Conservation (phyloP, 2,888 invertebrate genomes). For the Agelastica alni region DNA sequence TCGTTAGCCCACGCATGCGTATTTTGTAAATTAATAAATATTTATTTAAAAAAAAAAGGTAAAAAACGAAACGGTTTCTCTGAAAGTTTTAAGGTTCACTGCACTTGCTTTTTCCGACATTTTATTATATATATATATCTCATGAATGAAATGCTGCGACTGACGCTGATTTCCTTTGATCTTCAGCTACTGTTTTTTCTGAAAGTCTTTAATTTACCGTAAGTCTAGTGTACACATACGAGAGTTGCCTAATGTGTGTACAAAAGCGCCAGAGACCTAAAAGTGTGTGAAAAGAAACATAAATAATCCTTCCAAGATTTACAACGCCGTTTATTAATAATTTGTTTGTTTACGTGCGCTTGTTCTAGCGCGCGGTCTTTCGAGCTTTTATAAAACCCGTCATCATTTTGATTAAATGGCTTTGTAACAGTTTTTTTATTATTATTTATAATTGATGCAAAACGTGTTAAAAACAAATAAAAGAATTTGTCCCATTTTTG, state of each 20-base stretch:
- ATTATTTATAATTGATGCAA: no score
- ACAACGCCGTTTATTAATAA: slow-evolving; percentile 31
- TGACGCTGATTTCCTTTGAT: slow-evolving; percentile 27
- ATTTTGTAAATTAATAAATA: no score
- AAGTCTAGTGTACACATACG: slow-evolving; percentile 25
- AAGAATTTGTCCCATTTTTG: no score
- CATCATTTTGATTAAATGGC: slow-evolving; percentile 9
- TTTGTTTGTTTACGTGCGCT: slow-evolving; percentile 30
- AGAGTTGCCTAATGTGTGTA: slow-evolving; percentile 27
- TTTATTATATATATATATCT: slow-evolving; percentile 22
- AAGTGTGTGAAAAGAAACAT: slow-evolving; percentile 30
- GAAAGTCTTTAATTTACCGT: slow-evolving; percentile 27
- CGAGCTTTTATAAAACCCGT: neutral
- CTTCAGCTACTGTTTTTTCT: slow-evolving; percentile 27
- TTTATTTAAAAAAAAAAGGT: no score
- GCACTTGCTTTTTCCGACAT: slow-evolving; percentile 15
- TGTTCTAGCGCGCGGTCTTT: neutral
- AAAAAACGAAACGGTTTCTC: neutral
- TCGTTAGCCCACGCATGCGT: no score
- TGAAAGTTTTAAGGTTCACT: slow-evolving; percentile 4
- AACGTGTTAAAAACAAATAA: no score
- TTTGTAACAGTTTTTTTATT: no score
- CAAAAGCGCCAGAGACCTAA: slow-evolving; percentile 22
- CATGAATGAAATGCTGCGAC: slow-evolving; percentile 18
- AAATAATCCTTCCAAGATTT: slow-evolving; percentile 33